Percentiles rank a stretch among this genome's conserved stretches.
Conservation (phyloP, 2,888 invertebrate species). For the Malthinus seriepunctatus region DNA sequence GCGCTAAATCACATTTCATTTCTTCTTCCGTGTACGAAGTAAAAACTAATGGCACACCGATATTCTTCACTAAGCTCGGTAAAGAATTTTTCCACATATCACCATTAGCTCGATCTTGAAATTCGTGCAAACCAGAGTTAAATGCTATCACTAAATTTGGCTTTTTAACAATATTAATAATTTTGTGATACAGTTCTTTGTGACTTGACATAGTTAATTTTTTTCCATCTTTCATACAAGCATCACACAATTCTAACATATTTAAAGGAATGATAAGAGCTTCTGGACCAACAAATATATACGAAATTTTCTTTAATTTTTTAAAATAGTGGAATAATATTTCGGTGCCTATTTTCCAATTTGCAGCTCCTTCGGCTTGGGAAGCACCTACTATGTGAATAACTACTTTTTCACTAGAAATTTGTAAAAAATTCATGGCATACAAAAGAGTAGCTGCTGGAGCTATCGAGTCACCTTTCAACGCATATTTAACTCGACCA, state of each 20-base stretch:
- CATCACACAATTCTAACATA: constrained; percentile 24
- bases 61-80: constrained; percentile 33
- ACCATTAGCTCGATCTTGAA: constrained; percentile 24
- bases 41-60: constrained; percentile 39
- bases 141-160: constrained; percentile 47
- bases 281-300: constrained; percentile 45
- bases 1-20: constrained; percentile 39
- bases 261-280: constrained; percentile 1
- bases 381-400: constrained; percentile 46
- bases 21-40: constrained; percentile 47
- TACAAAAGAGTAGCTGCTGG: constrained; percentile 35
- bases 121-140: constrained; percentile 49
- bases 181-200: constrained; percentile 41
- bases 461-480: constrained; percentile 26
- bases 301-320: constrained; percentile 36
- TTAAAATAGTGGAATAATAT: constrained; percentile 41
- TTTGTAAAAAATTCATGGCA: constrained; percentile 34
- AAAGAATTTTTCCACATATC: constrained; percentile 44
- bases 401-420: constrained; percentile 20
- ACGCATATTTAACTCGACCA: constrained; percentile 15
- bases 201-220: constrained; percentile 19
- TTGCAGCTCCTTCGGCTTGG: constrained; percentile 35
- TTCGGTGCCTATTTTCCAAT: constrained; percentile 38
- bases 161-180: constrained; percentile 30
- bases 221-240: constrained; percentile 32